Evolutionary conservation across 1,140 invertebrate genomes (phyloP), one percentile per base, ranked within the genome.

Genomic region (Heterodera schachtii): DNA sequence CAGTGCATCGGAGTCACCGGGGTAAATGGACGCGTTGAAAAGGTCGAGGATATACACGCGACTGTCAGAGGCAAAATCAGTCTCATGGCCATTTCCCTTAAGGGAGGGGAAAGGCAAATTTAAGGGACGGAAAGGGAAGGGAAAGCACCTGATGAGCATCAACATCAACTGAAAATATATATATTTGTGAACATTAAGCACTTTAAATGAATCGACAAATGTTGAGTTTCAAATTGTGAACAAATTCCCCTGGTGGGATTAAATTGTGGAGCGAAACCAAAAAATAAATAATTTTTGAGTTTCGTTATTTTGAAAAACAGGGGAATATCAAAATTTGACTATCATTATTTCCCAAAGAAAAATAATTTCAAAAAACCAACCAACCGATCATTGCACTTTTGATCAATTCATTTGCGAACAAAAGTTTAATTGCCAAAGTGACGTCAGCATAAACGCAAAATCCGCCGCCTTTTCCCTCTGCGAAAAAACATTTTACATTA

Each of bases 361-460:
- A 52, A 52, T 6, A 8, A 52, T 52, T 11, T 6, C 57, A 64
- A n/a, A 16, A 16, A 64, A 64, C 11, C 6, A 19, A 64, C 57
- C 16, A 19, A 64, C 57, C 92, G 87, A 96, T 95, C 93, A 96
- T 94, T 13, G 93, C 93, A 80, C 93, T 93, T 78, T 92, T 90
- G 11, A 94, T 92, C 46, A 90, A 88, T 21, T 91, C 84, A 85
- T 92, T 89, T 19, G 92, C 90, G 73, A 94, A 93, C 5, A 95
- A 87, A 86, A 93, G 93, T 74, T 92, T 91, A 16, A 95, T 92
- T 0, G 94, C 90, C 64, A 95, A 89, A 1, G 94, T 94, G 57
- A 96, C 95, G 90, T 95, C 95, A 9, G 95, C 95, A 90, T 95
- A 96, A 1, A 94, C 92, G 91, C 95, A 96, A 90, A 96, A 96